These are phyloP conservation scores for Agrotis segetum DNA, from an alignment of 2,888 invertebrate species.

Conservation along the genomic window DNA sequence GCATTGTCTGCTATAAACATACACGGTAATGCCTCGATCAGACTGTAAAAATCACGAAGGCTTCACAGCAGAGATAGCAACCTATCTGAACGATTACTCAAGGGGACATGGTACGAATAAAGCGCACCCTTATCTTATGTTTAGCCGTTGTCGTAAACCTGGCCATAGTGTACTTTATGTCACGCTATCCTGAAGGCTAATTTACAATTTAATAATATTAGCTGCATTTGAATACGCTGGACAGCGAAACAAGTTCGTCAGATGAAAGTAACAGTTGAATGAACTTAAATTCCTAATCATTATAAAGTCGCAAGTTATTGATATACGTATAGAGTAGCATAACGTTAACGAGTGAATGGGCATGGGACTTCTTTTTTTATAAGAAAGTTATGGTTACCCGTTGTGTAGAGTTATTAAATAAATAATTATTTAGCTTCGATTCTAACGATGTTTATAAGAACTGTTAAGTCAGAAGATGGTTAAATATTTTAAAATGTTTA, in stretches of 20 bases:
- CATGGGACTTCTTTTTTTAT: conserved; percentile 14
- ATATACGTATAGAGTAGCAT: conserved; percentile 33
- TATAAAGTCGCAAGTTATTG: conserved; percentile 49
- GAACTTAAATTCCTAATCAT: conserved; percentile 57
- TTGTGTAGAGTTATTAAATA: conserved; percentile 16
- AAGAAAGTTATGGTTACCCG: neutral
- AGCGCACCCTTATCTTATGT: conserved; percentile 76
- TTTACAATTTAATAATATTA: conserved; percentile 69
- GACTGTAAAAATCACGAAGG: conserved; percentile 79
- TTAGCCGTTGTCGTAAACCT: conserved; percentile 70
- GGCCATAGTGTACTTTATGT: conserved; percentile 68
- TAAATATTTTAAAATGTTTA: conserved; percentile 25
- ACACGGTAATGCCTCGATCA: conserved; percentile 64
- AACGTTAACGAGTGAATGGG: conserved; percentile 17
- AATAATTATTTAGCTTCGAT: conserved; percentile 5
- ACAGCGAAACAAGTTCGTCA: conserved; percentile 45
- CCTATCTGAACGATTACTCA: conserved; percentile 84
- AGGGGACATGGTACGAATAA: conserved; percentile 76
- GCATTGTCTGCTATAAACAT: conserved; percentile 69
- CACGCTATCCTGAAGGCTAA: conserved; percentile 62
- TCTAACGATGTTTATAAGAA: neutral
- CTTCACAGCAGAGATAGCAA: conserved; percentile 78
- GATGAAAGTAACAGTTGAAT: conserved; percentile 53
- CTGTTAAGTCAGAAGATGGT: conserved; percentile 12
- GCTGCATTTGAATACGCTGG: conserved; percentile 51